Conservation (phyloP, 2,797 vertebrate genomes). For the Hippoglossus hippoglossus region DNA sequence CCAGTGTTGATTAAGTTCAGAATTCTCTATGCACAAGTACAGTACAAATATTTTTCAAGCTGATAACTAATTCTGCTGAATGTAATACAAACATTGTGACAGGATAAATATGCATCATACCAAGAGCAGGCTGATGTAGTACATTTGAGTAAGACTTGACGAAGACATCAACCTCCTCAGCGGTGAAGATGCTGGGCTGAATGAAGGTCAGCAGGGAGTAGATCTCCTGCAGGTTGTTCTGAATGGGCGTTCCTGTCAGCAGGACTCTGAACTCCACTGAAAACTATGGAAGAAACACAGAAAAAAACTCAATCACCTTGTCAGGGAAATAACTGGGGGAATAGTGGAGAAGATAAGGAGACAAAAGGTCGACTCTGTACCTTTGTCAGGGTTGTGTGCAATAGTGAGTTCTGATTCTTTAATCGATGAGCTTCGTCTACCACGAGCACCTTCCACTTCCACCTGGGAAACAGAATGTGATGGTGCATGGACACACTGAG, state of each 20-base stretch:
- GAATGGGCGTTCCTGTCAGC: constrained; percentile 94
- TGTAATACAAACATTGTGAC: neutral
- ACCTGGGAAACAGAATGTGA: constrained; percentile 64
- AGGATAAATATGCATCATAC: constrained; percentile 63
- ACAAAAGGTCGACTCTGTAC: constrained; percentile 68
- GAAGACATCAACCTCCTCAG: constrained; percentile 83
- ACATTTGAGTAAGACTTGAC: constrained; percentile 82
- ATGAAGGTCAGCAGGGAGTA: constrained; percentile 92
- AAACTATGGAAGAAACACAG: constrained; percentile 80
- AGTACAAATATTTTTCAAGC: too few species aligned
- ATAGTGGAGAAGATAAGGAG: neutral
- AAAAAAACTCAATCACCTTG: neutral
- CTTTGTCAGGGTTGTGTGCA: constrained; percentile 89
- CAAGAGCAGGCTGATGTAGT: constrained; percentile 80
- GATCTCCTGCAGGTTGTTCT: constrained; percentile 94
- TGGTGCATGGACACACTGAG: neutral
- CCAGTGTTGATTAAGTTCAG: neutral
- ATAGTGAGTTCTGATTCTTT: constrained; percentile 91
- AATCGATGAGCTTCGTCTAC: constrained; percentile 96
- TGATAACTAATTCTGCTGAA: too few species aligned
- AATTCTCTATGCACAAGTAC: neutral
- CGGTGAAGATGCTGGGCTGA: constrained; percentile 87
- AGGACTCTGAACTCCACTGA: constrained; percentile 88
- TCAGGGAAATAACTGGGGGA: neutral
- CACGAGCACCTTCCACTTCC: constrained; percentile 86